These are phyloP conservation scores for Melinopterus prodromus DNA, from an alignment of 2,888 invertebrate species.

Conservation along the genomic window DNA sequence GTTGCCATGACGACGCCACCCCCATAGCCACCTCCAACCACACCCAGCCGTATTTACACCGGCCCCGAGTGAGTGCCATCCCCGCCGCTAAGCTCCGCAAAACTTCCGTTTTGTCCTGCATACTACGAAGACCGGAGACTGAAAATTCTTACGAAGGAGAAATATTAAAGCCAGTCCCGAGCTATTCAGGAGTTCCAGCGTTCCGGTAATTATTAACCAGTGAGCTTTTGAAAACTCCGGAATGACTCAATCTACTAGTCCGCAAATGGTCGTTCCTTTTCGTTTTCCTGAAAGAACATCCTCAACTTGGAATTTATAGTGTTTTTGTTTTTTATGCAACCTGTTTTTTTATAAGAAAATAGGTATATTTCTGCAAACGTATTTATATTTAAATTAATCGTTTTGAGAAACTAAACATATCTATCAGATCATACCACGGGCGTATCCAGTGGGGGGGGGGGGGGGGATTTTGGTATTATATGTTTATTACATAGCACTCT, in stretches of 20 bases:
- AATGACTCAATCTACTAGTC: background rate
- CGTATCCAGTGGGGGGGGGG: too few relatives aligned
- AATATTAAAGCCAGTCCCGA: background rate
- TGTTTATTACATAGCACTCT: too few relatives aligned
- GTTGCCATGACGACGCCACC: slow-evolving; percentile 56
- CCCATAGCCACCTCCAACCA: slow-evolving; percentile 46
- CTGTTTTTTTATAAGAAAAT: too few relatives aligned
- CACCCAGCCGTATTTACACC: slow-evolving; percentile 47
- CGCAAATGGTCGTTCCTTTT: background rate
- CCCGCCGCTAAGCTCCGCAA: background rate
- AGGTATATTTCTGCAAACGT: too few relatives aligned
- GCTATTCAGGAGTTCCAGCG: background rate
- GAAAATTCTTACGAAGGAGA: background rate
- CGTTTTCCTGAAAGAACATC: background rate
- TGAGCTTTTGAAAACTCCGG: background rate
- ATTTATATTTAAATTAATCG: too few relatives aligned
- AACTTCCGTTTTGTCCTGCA: background rate
- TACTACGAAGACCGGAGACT: background rate
- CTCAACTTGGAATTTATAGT: background rate
- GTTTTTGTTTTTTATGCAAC: background rate
- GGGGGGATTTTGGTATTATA: too few relatives aligned
- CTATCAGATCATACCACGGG: too few relatives aligned
- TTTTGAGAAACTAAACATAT: too few relatives aligned
- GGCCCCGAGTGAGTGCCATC: background rate
- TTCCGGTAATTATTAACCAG: background rate